phyloP scores from a whole-genome alignment of 2,113 vertebrate species.

The Peromyscus maniculatus region DNA sequence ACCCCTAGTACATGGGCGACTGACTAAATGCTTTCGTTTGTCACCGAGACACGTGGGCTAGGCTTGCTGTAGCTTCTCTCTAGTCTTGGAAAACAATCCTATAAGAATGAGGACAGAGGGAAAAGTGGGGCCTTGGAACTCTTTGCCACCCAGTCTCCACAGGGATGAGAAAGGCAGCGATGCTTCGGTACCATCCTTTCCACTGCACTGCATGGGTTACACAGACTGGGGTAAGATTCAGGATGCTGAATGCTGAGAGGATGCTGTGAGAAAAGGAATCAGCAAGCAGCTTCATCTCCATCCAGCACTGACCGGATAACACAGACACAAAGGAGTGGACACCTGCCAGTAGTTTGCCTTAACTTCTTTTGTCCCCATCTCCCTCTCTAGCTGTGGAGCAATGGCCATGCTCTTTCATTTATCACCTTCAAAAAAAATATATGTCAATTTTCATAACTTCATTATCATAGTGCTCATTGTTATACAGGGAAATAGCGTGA shows the following conservation, averaged over 20 bases:
- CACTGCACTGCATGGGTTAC: background rate
- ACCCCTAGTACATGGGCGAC: background rate
- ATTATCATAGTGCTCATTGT: background rate
- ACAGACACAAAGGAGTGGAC: background rate
- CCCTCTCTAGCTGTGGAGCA: background rate
- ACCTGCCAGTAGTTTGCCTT: background rate
- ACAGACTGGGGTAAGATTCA: background rate
- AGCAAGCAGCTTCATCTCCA: background rate
- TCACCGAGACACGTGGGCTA: constrained; percentile 55
- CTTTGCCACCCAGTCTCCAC: background rate
- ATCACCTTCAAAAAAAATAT: constrained; percentile 28
- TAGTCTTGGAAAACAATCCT: constrained; percentile 48
- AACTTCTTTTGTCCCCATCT: background rate
- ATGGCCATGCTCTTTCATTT: background rate
- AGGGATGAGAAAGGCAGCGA: background rate
- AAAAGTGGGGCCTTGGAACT: background rate
- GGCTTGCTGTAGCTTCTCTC: background rate
- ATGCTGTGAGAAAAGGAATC: background rate
- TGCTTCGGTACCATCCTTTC: background rate
- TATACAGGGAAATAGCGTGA: background rate
- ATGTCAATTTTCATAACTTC: background rate
- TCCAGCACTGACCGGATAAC: background rate
- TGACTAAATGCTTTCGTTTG: constrained; percentile 54
- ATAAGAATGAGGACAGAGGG: background rate
- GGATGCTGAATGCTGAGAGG: background rate